Base-by-base conservation (phyloP, 2,888 invertebrate species). In the Eudasyphora cyanicolor region DNA sequence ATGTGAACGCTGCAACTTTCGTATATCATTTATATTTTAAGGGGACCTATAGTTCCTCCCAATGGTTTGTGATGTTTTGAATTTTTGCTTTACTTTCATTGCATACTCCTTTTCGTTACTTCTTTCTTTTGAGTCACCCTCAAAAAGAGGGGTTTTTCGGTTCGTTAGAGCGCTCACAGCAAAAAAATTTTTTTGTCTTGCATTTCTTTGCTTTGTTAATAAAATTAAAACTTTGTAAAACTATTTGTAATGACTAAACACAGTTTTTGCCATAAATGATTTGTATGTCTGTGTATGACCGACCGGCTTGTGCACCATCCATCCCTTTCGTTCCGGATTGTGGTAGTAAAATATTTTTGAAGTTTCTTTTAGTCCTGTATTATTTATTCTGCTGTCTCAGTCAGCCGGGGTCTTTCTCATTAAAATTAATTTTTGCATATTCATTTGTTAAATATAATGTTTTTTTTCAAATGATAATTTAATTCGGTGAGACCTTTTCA, bases 181-280 rank as follows among this genome's bases (percentile, higher is more conserved):
- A 60, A 27, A 29, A 27, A 7, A 17, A n/a, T 60, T 60, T 27
- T 27, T 62, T 7, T 35, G 35, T 35, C 10, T 35, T 35, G 35
- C 64, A 60, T 27, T 64, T 32, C 32, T 32, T 14, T 17, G 8
- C 29, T 17, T 1, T 35, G 32, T 64, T 64, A 64, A 64, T 64
- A 64, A 64, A 64, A 64, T 64, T 64, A 64, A 64, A 64, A 64
- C 35, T 64, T 64, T 64, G n/a, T 19, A 19, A 35, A 64, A 64
- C 64, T 64, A 64, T 64, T 64, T 64, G 64, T 64, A n/a, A 35
- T 35, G 64, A 38, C 19, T 35, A 54, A 64, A 64, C 29, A 64
- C 38, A 35, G n/a, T 64, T 38, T 64, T 64, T 38, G 17, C n/a
- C 38, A 32, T 62, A 62, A n/a, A 32, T 62, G 5, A 17, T 62